These are phyloP conservation scores for Elanus axillaris DNA, from an alignment of 2,113 vertebrate genomes.

Conservation along the genomic window DNA sequence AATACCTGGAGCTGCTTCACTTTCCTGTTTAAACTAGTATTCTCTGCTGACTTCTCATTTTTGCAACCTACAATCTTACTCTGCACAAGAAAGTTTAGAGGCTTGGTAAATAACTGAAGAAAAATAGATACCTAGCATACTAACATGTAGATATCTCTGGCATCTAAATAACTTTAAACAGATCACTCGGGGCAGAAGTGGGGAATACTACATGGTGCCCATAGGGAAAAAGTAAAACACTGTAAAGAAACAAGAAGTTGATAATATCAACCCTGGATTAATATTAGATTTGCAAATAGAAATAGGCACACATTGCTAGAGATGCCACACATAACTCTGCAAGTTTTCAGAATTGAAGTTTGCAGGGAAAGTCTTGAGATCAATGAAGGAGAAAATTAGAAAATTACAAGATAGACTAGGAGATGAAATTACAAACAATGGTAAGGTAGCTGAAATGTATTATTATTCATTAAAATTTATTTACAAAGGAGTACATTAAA, in stretches of 20 bases:
- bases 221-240: constrained; percentile 27
- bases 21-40: constrained; percentile 62
- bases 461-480: constrained; percentile 41
- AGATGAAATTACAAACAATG: constrained; percentile 23
- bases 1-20: constrained; percentile 54
- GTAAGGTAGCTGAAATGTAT: constrained; percentile 11
- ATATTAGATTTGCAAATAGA: constrained; percentile 53
- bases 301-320: constrained; percentile 16
- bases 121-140: constrained; percentile 23
- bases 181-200: not conserved
- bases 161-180: not conserved
- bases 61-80: not conserved
- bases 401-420: constrained; percentile 43
- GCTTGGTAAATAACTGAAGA: constrained; percentile 54
- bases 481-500: not conserved
- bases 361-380: not conserved
- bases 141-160: not conserved
- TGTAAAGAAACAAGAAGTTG: constrained; percentile 2
- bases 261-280: constrained; percentile 25
- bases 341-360: constrained; percentile 33
- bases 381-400: constrained; percentile 62
- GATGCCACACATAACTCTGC: constrained; percentile 37
- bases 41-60: constrained; percentile 65
- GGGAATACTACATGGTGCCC: not conserved
- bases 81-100: constrained; percentile 30